Conservation (phyloP, 2,888 invertebrate species). For the Hyppa rectilinea region DNA sequence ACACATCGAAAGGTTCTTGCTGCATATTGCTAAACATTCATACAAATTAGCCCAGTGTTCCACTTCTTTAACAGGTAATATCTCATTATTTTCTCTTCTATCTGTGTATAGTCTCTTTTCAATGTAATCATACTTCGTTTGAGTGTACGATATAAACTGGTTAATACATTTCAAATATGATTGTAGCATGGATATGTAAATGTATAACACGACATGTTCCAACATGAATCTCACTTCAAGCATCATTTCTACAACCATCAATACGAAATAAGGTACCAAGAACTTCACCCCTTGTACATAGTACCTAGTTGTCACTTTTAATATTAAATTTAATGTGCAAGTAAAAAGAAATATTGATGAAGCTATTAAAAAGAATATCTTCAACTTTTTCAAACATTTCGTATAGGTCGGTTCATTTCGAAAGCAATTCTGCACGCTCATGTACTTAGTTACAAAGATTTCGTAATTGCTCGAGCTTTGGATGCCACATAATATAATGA, state of each 20-base stretch:
- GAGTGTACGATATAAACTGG: conserved; percentile 7
- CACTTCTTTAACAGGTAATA: conserved; percentile 13
- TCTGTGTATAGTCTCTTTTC: conserved; percentile 18
- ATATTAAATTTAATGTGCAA: neutral
- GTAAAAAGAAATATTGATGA: neutral
- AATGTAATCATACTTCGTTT: conserved; percentile 2
- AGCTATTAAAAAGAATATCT: neutral
- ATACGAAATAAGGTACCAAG: neutral
- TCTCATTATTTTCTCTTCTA: neutral
- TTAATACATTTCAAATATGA: conserved; percentile 24
- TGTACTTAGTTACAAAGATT: conserved; percentile 4
- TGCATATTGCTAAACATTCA: conserved; percentile 11
- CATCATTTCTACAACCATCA: conserved; percentile 4
- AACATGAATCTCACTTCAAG: conserved; percentile 19
- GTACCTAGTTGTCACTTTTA: conserved; percentile 6
- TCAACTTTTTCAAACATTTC: conserved; percentile 7
- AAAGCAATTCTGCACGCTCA: neutral
- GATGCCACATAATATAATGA: neutral
- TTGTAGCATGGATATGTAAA: conserved; percentile 6
- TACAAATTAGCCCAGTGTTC: conserved; percentile 22
- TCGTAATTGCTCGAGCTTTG: conserved; percentile 13
- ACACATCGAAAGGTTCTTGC: conserved; percentile 21
- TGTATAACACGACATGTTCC: conserved; percentile 18
- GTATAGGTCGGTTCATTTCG: neutral
- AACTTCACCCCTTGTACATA: neutral